A percentile compares a stretch with the other conserved stretches of the same genome.
Conservation (phyloP, 1,140 invertebrate species). For the Homalodisca vitripennis region DNA sequence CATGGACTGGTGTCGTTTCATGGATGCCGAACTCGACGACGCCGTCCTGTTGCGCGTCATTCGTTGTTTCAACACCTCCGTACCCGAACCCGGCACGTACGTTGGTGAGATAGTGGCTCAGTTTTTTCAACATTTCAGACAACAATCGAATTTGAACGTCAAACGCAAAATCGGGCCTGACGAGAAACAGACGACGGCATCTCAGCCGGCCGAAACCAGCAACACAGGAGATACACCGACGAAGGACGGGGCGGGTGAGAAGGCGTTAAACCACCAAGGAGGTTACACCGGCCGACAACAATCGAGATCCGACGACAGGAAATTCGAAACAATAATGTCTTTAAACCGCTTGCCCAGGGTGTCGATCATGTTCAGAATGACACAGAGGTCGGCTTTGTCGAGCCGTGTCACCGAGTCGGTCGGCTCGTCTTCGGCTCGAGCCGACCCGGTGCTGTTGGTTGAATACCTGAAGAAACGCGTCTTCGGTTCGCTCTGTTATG, state of each 20-base stretch:
- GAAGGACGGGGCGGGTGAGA: not conserved
- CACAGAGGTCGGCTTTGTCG: too few relatives aligned
- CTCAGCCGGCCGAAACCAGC: not conserved
- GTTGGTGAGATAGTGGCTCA: not conserved
- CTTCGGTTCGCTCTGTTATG: too few relatives aligned
- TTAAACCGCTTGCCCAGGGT: too few relatives aligned
- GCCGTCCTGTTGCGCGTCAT: not conserved
- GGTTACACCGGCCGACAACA: not conserved
- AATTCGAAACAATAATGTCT: not conserved
- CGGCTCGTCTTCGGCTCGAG: too few relatives aligned
- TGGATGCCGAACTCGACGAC: not conserved
- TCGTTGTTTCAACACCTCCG: not conserved
- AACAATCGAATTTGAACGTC: conserved; percentile 3
- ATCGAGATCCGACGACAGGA: not conserved
- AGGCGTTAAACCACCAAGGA: not conserved
- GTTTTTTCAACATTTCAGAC: not conserved
- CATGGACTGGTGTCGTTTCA: not conserved
- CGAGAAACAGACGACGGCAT: not conserved
- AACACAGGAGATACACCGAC: not conserved
- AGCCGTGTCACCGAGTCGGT: too few relatives aligned
- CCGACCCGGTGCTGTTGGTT: too few relatives aligned
- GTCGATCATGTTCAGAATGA: too few relatives aligned
- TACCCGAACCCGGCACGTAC: not conserved
- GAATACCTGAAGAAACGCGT: too few relatives aligned
- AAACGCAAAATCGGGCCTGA: not conserved